Evolutionary conservation across 1,140 invertebrate species (phyloP).

Genomic region (Sycophaga agraensis): DNA sequence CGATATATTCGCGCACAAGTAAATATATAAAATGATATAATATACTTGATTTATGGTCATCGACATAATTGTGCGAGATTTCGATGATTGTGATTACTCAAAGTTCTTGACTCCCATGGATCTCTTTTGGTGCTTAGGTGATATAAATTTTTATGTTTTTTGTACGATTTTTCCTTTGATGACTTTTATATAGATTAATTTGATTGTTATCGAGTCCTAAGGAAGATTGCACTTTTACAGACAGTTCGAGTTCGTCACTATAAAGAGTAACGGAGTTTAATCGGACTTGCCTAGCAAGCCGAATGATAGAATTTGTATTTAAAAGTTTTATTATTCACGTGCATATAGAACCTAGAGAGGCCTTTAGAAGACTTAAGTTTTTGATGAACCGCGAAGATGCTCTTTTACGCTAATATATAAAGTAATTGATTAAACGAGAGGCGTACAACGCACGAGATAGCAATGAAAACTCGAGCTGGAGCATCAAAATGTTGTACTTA

Average conservation of each 20-base stretch:
- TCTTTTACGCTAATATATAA: too few relatives aligned
- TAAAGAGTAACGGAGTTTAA: not conserved
- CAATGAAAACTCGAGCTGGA: constrained; percentile 5
- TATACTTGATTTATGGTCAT: not conserved
- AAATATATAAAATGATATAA: not conserved
- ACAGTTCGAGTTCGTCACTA: not conserved
- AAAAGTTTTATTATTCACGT: constrained; percentile 17
- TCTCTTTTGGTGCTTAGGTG: constrained; percentile 32
- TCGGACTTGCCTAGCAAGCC: not conserved
- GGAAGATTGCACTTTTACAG: not conserved
- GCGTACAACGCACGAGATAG: not conserved
- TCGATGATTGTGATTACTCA: constrained; percentile 25
- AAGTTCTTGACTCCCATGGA: constrained; percentile 23
- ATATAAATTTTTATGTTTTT: constrained; percentile 23
- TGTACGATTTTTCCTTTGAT: constrained; percentile 14
- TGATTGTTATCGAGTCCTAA: constrained; percentile 9
- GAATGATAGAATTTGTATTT: constrained; percentile 10
- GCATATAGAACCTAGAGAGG: constrained; percentile 8
- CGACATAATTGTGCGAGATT: not conserved
- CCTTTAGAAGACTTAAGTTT: constrained; percentile 16
- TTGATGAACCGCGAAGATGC: too few relatives aligned
- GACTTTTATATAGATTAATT: constrained; percentile 19
- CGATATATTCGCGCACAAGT: not conserved
- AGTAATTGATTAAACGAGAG: too few relatives aligned
- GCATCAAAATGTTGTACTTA: constrained; percentile 24